These are phyloP conservation scores for Gavia stellata DNA, from an alignment of 2,113 vertebrate genomes.

Conservation along the genomic window DNA sequence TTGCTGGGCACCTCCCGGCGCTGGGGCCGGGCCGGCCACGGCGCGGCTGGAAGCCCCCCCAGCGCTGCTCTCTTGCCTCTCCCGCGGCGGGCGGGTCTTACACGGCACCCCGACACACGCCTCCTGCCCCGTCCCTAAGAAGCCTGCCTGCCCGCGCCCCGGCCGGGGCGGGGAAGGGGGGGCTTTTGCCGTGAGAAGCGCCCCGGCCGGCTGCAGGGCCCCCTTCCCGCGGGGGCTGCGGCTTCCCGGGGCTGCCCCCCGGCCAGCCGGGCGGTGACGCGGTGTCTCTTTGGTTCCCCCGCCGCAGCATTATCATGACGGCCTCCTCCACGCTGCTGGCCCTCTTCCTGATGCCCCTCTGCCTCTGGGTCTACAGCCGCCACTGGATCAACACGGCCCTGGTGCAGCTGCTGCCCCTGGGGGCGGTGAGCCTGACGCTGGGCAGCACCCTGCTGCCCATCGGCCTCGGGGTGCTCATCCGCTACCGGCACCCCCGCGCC, in stretches of 20 bases:
- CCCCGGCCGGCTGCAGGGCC: not conserved
- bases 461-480: conserved; percentile 84
- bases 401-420: conserved; percentile 88
- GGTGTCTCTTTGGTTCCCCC: not conserved
- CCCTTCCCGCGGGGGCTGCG: not conserved
- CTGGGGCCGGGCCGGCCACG: not conserved
- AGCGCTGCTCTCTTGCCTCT: not conserved
- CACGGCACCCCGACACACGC: not conserved
- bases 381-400: conserved; percentile 94
- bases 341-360: conserved; percentile 91
- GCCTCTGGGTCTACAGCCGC: conserved; percentile 94
- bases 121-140: not conserved
- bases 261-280: not conserved
- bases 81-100: not conserved
- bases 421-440: conserved; percentile 90
- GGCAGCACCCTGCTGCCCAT: conserved; percentile 95
- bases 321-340: conserved; percentile 93
- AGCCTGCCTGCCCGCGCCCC: not conserved
- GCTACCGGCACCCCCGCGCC: conserved; percentile 79
- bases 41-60: not conserved
- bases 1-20: not conserved
- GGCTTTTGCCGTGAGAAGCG: not conserved
- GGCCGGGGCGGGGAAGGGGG: too few species aligned
- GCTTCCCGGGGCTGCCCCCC: not conserved
- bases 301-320: conserved; percentile 92